phyloP scores from a whole-genome alignment of 2,113 vertebrate genomes.

The Stictonetta naevosa region DNA sequence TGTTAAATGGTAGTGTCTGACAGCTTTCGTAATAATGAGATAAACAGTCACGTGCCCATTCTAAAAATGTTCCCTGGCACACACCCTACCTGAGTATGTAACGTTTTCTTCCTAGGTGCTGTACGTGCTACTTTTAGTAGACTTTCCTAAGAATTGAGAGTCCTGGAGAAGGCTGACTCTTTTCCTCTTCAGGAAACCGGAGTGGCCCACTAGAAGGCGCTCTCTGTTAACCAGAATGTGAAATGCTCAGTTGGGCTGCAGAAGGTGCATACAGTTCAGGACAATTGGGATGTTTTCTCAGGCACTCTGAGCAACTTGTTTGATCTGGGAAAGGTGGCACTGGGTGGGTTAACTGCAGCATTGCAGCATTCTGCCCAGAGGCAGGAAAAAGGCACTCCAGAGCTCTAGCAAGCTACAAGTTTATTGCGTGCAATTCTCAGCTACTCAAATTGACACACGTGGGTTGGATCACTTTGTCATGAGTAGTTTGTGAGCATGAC shows the following conservation, averaged over 20 bases:
- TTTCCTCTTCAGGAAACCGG: accelerated
- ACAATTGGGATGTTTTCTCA: background rate
- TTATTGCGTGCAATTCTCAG: background rate
- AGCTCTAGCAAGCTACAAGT: background rate
- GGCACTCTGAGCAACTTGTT: background rate
- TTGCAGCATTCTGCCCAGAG: background rate
- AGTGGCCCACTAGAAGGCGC: background rate
- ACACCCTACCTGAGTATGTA: too few species aligned
- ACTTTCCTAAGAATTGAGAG: background rate
- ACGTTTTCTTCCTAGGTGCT: background rate
- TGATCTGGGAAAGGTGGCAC: background rate
- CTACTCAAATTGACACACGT: accelerated
- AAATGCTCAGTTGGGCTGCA: accelerated
- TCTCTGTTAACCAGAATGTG: background rate
- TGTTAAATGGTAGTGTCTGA: background rate
- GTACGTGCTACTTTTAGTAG: accelerated
- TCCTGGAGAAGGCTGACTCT: background rate
- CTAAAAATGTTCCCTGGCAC: background rate
- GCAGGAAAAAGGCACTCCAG: background rate
- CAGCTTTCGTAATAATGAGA: background rate
- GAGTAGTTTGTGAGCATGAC: accelerated
- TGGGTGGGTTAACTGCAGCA: background rate
- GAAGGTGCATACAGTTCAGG: background rate
- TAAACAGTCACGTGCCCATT: background rate
- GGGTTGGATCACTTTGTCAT: background rate